Percentiles rank a stretch among this genome's conserved stretches.
Conservation (phyloP, 2,888 invertebrate species). For the Xanthia togata region DNA sequence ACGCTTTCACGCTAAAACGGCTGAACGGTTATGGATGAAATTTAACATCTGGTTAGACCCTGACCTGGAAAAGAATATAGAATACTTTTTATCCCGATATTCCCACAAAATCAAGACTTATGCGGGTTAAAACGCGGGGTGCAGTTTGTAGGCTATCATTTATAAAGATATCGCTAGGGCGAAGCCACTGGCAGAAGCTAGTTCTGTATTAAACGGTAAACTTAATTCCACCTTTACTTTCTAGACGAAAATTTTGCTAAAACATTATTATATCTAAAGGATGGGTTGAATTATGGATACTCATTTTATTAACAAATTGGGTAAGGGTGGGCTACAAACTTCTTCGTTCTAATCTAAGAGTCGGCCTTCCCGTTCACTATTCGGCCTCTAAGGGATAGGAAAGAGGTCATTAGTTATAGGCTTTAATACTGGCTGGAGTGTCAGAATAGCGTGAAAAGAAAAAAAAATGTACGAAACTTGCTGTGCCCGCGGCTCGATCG, state of each 20-base stretch:
- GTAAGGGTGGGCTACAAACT: constrained; percentile 1
- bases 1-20: no score
- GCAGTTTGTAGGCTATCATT: no score
- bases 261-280: constrained; percentile 7
- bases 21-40: no score
- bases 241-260: not conserved
- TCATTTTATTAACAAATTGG: constrained; percentile 40
- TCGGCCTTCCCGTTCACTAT: constrained; percentile 14
- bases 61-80: no score
- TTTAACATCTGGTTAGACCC: no score
- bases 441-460: not conserved
- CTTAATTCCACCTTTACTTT: constrained; percentile 1
- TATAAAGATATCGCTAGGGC: no score
- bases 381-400: constrained; percentile 14
- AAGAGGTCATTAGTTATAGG: constrained; percentile 30
- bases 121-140: no score
- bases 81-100: no score
- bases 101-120: no score
- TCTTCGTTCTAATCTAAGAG: constrained; percentile 25
- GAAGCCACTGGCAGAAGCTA: no score
- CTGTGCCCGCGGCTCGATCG: not conserved
- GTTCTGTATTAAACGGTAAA: not conserved
- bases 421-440: constrained; percentile 20
- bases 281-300: constrained; percentile 31
- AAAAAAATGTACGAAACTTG: not conserved